phyloP scores from a whole-genome alignment of 2,888 invertebrate species.

The Noctua fimbriata region DNA sequence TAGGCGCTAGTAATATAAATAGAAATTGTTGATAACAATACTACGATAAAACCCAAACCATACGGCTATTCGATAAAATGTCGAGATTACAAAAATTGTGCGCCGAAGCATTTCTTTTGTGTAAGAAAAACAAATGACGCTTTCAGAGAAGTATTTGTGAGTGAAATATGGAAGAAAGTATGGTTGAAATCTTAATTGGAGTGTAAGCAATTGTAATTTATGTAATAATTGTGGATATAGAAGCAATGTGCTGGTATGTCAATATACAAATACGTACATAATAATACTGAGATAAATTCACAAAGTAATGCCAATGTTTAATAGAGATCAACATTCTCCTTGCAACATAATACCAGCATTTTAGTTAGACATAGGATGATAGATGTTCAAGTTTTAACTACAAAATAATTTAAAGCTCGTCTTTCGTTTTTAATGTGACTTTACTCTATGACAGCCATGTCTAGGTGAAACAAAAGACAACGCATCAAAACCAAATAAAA shows the following conservation, averaged over 20 bases:
- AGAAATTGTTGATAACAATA: slow-evolving; percentile 64
- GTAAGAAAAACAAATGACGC: slow-evolving; percentile 51
- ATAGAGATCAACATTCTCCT: background rate
- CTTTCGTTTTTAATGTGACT: no score
- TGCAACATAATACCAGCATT: background rate
- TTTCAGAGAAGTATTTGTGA: slow-evolving; percentile 46
- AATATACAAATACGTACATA: background rate
- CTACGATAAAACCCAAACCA: slow-evolving; percentile 57
- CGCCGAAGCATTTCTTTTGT: slow-evolving; percentile 51
- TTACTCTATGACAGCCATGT: no score
- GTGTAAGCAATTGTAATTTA: slow-evolving; percentile 19
- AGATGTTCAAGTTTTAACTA: background rate
- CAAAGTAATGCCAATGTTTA: background rate
- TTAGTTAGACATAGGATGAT: background rate
- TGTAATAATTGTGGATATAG: slow-evolving; percentile 13
- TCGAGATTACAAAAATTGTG: slow-evolving; percentile 63
- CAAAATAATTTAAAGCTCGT: background rate
- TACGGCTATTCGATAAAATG: slow-evolving; percentile 60
- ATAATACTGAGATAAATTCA: background rate
- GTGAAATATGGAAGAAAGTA: slow-evolving; percentile 57
- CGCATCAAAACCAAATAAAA: no score
- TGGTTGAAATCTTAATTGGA: slow-evolving; percentile 57
- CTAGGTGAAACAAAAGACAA: no score
- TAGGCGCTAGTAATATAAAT: slow-evolving; percentile 62
- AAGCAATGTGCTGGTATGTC: background rate